Evolutionary conservation across 1,140 invertebrate genomes (phyloP), one percentile per base, ranked within the genome.

Genomic region (Zaprionus capensis): DNA sequence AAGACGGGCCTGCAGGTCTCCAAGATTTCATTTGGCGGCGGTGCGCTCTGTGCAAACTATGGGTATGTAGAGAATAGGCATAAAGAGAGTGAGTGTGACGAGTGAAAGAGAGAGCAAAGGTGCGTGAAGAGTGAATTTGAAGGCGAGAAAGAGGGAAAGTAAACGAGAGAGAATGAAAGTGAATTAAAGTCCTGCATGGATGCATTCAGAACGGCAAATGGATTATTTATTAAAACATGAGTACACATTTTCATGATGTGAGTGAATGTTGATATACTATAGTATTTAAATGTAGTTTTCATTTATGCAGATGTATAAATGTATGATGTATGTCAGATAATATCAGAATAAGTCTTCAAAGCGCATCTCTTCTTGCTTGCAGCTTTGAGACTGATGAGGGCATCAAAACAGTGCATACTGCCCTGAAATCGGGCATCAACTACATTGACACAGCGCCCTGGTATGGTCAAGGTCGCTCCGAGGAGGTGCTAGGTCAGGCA

Each of bases 371-470:
- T 34, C 20, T 26, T 22, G 28, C n/a, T 62, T 14, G 95, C 97
- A 41, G 90, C 12, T 81, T 92, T 61, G 86, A 92, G 14, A 93
- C 96, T 56, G 83, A 94, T 5, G 95, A 97, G 90, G 96, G 95
- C 24, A 95, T 96, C 63, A 87, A 95, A 56, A 95, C 97, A 1
- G 94, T 99, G 22, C 93, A 94, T 31, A 93, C 95, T 75, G 96
- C 96, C 1, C 91, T 99, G 9, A 96, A 95, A 90, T 93, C 93
- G 59, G 98, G 98, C n/a, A 95, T 99, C n/a, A 99, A 99, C 94
- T 98, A 97, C 80, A 96, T 99, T 58, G 98, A 99, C 91, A 98
- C 97, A 0, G 96, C 96, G 1, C 97, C 97, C 0, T 99, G 96
- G 95, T 99, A 99, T 92, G 98, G 98, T 0, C 97, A 97, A 93